Conservation (phyloP, 2,888 invertebrate species). For the Philereme transversata region DNA sequence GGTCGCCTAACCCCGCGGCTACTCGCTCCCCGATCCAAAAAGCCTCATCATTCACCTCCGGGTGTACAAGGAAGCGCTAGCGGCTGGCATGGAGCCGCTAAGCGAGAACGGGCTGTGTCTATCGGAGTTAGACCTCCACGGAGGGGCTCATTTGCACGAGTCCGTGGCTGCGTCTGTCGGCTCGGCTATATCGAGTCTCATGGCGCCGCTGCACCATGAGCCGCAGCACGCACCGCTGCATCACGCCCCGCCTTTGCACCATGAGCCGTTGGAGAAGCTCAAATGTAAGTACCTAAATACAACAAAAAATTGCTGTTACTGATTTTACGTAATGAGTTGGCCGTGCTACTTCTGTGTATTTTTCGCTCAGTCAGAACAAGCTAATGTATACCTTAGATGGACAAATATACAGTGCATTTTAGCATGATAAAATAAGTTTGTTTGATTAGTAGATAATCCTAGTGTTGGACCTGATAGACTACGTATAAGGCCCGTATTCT, state of each 20-base stretch:
- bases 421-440: too few relatives aligned
- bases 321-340: too few relatives aligned
- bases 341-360: too few relatives aligned
- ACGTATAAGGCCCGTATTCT: too few relatives aligned
- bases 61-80: slow-evolving; percentile 84
- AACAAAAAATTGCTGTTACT: too few relatives aligned
- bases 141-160: slow-evolving; percentile 78
- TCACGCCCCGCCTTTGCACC: slow-evolving; percentile 85
- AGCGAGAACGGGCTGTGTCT: slow-evolving; percentile 89
- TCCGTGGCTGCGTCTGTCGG: slow-evolving; percentile 81
- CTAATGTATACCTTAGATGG: too few relatives aligned
- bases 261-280: slow-evolving; percentile 90
- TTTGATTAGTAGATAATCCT: too few relatives aligned
- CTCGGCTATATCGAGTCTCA: slow-evolving; percentile 82
- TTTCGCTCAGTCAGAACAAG: too few relatives aligned
- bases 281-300: slow-evolving; percentile 86
- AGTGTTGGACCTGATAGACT: too few relatives aligned
- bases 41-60: slow-evolving; percentile 81
- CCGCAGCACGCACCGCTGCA: slow-evolving; percentile 83
- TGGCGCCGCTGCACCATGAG: slow-evolving; percentile 82
- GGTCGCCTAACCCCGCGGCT: slow-evolving; percentile 45
- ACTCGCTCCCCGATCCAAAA: slow-evolving; percentile 43
- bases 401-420: too few relatives aligned
- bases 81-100: slow-evolving; percentile 88
- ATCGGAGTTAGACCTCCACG: slow-evolving; percentile 87